Percentiles rank a stretch among this genome's conserved stretches.
Evolutionary conservation across 1,140 invertebrate species (phyloP).

Genomic region (Macrobrachium nipponense): DNA sequence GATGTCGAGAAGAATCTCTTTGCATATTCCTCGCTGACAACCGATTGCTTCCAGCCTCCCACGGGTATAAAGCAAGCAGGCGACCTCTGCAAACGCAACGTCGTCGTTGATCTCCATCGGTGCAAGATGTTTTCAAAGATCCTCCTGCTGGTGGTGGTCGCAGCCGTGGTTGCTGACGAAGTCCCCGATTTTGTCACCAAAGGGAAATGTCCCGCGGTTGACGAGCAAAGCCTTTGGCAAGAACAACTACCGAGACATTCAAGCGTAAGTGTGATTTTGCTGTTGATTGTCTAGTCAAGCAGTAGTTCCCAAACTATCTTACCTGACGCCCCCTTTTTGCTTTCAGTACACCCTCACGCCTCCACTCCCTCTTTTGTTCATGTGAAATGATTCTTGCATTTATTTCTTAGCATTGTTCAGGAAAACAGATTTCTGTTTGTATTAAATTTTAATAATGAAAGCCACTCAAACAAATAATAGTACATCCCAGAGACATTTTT

Average conservation of each 20-base stretch:
- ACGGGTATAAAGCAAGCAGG: neutral
- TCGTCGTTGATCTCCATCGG: neutral
- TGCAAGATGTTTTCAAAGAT: neutral
- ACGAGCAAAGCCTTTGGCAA: neutral
- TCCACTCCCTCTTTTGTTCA: too few species aligned
- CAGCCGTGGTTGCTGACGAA: constrained; percentile 11
- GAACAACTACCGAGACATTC: constrained; percentile 3
- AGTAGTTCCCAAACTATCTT: too few species aligned
- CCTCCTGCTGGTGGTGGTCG: constrained; percentile 12
- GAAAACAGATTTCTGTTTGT: too few species aligned
- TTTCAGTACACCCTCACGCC: too few species aligned
- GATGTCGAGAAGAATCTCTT: too few species aligned
- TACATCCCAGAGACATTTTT: too few species aligned
- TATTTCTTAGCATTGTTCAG: too few species aligned
- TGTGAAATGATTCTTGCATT: too few species aligned
- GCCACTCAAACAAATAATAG: too few species aligned
- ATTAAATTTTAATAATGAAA: too few species aligned
- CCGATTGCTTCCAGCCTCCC: neutral
- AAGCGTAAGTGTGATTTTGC: neutral
- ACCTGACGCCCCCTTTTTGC: too few species aligned
- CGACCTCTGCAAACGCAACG: neutral
- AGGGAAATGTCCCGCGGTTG: constrained; percentile 22
- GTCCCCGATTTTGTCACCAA: constrained; percentile 27
- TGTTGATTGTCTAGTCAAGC: neutral
- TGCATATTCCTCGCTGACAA: too few species aligned